These are phyloP conservation scores for Sapajus apella DNA, from an alignment of 2,113 vertebrate genomes.

Conservation along the genomic window DNA sequence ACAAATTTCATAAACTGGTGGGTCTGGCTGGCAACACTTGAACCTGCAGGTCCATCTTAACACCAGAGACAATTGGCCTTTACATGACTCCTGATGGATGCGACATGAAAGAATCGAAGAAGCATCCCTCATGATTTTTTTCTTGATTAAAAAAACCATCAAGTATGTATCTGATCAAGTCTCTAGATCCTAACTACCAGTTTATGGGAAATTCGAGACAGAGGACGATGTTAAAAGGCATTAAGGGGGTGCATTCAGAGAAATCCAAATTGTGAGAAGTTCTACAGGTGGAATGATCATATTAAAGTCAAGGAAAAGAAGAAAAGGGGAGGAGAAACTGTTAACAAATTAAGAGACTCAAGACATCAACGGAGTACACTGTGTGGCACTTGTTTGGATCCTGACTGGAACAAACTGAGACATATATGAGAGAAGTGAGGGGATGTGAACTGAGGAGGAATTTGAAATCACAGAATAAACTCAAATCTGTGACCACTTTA, in stretches of 20 bases:
- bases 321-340: neutral
- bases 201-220: neutral
- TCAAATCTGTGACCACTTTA: neutral
- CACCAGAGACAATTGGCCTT: neutral
- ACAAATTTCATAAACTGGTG: neutral
- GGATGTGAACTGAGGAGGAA: neutral
- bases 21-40: neutral
- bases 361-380: neutral
- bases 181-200: neutral
- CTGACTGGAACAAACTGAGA: neutral
- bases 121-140: neutral
- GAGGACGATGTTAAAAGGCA: neutral
- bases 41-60: neutral
- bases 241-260: neutral
- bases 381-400: neutral
- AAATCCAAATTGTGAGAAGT: neutral
- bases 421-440: neutral
- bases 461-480: neutral
- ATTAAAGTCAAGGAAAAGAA: neutral
- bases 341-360: neutral
- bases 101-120: neutral
- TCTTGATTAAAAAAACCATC: neutral
- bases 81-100: neutral
- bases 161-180: neutral
- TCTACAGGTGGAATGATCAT: neutral